Base-by-base conservation (phyloP, 1,140 invertebrate species). In the Cydia amplana region DNA sequence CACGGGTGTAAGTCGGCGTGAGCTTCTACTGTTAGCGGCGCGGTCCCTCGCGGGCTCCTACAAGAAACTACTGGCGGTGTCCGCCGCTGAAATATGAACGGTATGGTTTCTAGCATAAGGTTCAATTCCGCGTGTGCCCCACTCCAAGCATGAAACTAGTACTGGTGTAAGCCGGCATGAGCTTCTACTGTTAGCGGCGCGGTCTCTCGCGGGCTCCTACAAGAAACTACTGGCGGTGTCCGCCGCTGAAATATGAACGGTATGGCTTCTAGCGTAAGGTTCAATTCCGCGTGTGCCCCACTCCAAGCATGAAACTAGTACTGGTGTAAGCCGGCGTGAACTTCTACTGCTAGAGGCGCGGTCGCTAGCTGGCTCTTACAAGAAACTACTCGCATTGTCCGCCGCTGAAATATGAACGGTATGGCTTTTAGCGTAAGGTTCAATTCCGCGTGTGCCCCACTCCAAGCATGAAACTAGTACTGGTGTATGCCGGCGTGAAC, bases 11-110 rank as follows among this genome's bases (percentile, higher is more conserved):
- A 94, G 95, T 1, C 93, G 96, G 75, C 93, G 1, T 20, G 95
- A n/a, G n/a, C n/a, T n/a, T n/a, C n/a, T n/a, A n/a, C n/a, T n/a
- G n/a, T n/a, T n/a, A n/a, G n/a, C n/a, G n/a, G n/a, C n/a, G n/a
- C n/a, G n/a, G n/a, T n/a, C n/a, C n/a, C 88, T 98, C 46, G 96
- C 96, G n/a, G n/a, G 95, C 49, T 94, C 96, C 51, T 97, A 97
- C 86, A 96, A 96, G 93, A 95, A 94, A 65, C 70, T 93, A 49
- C 75, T 92, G 1, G 87, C 89, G 0, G 81, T 92, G 0, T 91
- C 89, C 0, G 89, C 90, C 0, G 88, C 85, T 1, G 86, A 90
- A 46, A 81, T 81, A 20, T 90, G 85, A 36, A 60, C 23, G 73
- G 49, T 32, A 25, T 6, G 73, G n/a, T 16, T 4, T 1, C 25